Percentiles rank a stretch among this genome's conserved stretches.
Conservation (phyloP, 1,140 invertebrate species). For the Lamellibrachia luymesi region DNA sequence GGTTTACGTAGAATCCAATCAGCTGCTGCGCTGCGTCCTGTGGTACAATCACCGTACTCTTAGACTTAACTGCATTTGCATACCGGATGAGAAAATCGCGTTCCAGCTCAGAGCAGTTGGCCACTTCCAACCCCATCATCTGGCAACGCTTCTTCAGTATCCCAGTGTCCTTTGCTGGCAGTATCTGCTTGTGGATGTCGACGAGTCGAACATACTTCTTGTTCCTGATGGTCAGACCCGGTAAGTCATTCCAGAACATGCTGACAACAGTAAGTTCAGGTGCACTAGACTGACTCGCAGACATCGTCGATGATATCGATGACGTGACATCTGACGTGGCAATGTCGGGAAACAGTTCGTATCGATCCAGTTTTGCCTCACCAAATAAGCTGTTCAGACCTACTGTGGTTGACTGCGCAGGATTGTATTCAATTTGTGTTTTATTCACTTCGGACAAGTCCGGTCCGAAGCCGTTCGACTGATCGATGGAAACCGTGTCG, state of each 20-base stretch:
- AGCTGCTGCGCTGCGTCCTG: conserved; percentile 48
- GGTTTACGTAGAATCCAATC: conserved; percentile 54
- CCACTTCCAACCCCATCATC: conserved; percentile 48
- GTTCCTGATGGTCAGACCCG: conserved; percentile 51
- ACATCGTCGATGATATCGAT: not conserved
- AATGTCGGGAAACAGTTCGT: conserved; percentile 12
- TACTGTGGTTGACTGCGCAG: not conserved
- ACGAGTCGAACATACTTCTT: conserved; percentile 50
- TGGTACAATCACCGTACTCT: conserved; percentile 48
- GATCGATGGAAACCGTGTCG: not conserved
- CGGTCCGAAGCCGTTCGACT: not conserved
- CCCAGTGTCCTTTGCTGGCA: conserved; percentile 56
- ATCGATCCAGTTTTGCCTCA: not conserved
- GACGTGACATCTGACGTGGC: not conserved
- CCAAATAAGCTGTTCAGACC: not conserved
- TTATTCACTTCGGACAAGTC: not conserved
- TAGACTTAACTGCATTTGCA: conserved; percentile 48
- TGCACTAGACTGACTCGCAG: not conserved
- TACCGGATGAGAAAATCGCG: conserved; percentile 53
- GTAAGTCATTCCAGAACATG: conserved; percentile 55
- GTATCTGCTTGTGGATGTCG: conserved; percentile 55
- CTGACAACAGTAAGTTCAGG: conserved; percentile 36
- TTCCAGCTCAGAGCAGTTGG: conserved; percentile 55
- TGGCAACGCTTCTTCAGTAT: conserved; percentile 55
- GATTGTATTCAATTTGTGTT: not conserved